Conservation (phyloP, 2,113 vertebrate species). For the Sapajus apella region DNA sequence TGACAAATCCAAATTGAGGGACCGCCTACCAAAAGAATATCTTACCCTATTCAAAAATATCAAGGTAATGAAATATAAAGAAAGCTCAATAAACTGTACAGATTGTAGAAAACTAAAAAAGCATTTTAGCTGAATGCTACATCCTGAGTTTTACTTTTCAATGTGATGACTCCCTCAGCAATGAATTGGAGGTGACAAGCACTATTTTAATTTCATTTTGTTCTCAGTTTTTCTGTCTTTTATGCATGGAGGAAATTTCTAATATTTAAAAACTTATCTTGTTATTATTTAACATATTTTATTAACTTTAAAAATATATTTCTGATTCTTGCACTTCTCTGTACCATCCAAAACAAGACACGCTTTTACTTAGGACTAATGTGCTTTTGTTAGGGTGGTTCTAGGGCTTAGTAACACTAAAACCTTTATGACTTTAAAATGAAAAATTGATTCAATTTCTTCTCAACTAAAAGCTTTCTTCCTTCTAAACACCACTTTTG, state of each 20-base stretch:
- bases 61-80: not conserved
- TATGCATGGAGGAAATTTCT: not conserved
- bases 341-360: not conserved
- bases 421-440: slow-evolving; percentile 13
- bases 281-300: not conserved
- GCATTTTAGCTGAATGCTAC: not conserved
- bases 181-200: not conserved
- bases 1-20: not conserved
- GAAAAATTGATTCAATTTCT: slow-evolving; percentile 38
- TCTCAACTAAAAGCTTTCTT: slow-evolving; percentile 60
- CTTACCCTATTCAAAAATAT: not conserved
- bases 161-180: not conserved
- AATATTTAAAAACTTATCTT: not conserved
- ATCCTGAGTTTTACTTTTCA: not conserved
- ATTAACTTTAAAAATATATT: not conserved
- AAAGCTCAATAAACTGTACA: not conserved
- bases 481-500: slow-evolving; percentile 65
- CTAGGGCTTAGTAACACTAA: not conserved
- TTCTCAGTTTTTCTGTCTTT: not conserved
- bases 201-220: not conserved
- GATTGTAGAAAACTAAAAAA: not conserved
- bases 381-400: not conserved
- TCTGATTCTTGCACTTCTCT: not conserved
- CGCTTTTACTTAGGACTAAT: not conserved
- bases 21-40: not conserved